Evolutionary conservation across 2,797 vertebrate genomes (phyloP).

Genomic region (Rhodeus uyekii): DNA sequence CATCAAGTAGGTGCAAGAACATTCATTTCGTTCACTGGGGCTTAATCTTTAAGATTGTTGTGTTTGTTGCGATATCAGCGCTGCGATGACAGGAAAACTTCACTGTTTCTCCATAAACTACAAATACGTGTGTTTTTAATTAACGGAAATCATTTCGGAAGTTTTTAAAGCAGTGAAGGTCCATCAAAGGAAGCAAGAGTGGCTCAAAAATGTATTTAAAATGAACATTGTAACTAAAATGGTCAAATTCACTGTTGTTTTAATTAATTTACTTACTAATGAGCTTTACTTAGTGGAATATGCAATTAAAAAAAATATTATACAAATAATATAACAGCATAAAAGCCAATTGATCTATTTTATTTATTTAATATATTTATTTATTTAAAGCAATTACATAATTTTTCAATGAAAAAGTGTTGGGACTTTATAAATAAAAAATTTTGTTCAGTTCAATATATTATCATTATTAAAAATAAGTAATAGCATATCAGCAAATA

Average conservation of each 20-base stretch:
- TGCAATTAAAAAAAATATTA: background rate
- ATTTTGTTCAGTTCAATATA: background rate
- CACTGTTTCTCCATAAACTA: background rate
- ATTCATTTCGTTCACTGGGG: conserved; percentile 1
- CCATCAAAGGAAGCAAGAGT: background rate
- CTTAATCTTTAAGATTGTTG: background rate
- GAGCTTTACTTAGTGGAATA: too few species aligned
- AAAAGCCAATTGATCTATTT: background rate
- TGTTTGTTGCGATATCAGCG: background rate
- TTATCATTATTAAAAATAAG: too few species aligned
- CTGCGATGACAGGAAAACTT: background rate
- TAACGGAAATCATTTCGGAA: background rate
- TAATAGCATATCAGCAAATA: background rate
- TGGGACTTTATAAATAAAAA: background rate
- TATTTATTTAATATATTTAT: background rate
- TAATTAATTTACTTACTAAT: background rate
- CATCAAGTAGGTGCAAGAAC: conserved; percentile 80
- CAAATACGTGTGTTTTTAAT: background rate
- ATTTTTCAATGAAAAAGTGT: background rate
- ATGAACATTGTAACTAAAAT: background rate
- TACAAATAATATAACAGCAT: background rate
- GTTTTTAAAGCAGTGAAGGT: background rate
- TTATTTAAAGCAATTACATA: background rate
- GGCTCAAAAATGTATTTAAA: background rate
- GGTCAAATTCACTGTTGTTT: background rate